Evolutionary conservation across 2,797 vertebrate species (phyloP).

Genomic region (Rhincodon typus): DNA sequence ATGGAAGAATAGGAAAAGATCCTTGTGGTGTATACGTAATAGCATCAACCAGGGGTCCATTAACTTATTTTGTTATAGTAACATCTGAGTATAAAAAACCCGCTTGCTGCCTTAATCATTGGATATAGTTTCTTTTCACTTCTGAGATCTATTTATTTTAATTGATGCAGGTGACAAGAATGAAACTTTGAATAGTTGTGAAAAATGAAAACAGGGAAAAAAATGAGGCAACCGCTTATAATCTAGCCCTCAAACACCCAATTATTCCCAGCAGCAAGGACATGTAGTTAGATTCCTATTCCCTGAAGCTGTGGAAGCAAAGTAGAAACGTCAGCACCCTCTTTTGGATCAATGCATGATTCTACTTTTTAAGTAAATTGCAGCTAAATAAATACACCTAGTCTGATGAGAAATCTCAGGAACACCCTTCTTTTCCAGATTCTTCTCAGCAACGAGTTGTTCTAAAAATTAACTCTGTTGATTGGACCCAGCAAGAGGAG

Average conservation of each 20-base stretch:
- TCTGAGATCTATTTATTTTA: not conserved
- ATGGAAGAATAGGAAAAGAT: not conserved
- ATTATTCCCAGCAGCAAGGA: not conserved
- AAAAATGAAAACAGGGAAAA: constrained; percentile 9
- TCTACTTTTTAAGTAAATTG: not conserved
- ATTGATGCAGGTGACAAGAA: not conserved
- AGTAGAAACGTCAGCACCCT: not conserved
- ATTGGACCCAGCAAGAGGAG: not conserved
- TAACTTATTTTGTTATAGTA: too few species aligned
- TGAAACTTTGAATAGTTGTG: not conserved
- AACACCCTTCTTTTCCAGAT: not conserved
- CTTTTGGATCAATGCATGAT: not conserved
- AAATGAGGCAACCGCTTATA: not conserved
- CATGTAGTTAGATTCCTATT: not conserved
- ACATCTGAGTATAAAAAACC: too few species aligned
- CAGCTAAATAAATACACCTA: not conserved
- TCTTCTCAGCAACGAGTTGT: not conserved
- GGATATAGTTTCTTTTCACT: not conserved
- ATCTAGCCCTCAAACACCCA: not conserved
- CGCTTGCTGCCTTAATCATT: not conserved
- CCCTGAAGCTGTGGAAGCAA: not conserved
- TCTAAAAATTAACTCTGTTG: not conserved
- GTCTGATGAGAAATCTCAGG: constrained; percentile 10
- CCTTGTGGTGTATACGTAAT: not conserved
- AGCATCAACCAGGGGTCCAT: not conserved